These are phyloP conservation scores for Telmatherina bonti DNA, from an alignment of 2,797 vertebrate species.

Conservation along the genomic window DNA sequence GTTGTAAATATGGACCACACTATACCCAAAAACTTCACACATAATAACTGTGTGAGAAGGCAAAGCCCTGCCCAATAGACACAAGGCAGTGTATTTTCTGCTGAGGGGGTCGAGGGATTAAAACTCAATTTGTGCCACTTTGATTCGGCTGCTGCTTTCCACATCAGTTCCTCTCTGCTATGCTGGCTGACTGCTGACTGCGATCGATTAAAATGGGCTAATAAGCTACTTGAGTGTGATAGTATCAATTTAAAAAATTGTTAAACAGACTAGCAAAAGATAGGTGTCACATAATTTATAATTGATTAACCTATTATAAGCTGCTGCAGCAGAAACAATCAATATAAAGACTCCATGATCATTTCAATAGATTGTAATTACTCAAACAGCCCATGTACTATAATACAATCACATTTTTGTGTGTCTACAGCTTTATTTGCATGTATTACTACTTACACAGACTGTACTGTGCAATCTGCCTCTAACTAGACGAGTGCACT, in stretches of 20 bases:
- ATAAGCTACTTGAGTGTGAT: slow-evolving; percentile 10
- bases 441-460: too few relatives aligned
- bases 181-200: slow-evolving; percentile 13
- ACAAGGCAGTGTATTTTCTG: not conserved
- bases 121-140: slow-evolving; percentile 27
- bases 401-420: not conserved
- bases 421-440: slow-evolving; percentile 16
- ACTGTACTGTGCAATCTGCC: slow-evolving; percentile 22
- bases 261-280: slow-evolving; percentile 4
- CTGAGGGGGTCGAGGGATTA: not conserved
- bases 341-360: not conserved
- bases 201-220: slow-evolving; percentile 20
- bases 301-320: slow-evolving; percentile 22
- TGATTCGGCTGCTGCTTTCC: slow-evolving; percentile 4
- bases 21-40: slow-evolving; percentile 2
- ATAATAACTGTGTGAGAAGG: slow-evolving; percentile 8
- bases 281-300: slow-evolving; percentile 15
- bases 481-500: slow-evolving; percentile 14
- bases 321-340: slow-evolving; percentile 3
- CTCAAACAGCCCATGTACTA: slow-evolving; percentile 1
- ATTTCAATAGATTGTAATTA: slow-evolving; percentile 13
- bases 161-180: slow-evolving; percentile 4
- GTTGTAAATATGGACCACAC: slow-evolving; percentile 29
- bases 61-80: slow-evolving; percentile 12
- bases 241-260: slow-evolving; percentile 8